Evolutionary conservation across 2,888 invertebrate genomes (phyloP).

Genomic region (Notodonta ziczac): DNA sequence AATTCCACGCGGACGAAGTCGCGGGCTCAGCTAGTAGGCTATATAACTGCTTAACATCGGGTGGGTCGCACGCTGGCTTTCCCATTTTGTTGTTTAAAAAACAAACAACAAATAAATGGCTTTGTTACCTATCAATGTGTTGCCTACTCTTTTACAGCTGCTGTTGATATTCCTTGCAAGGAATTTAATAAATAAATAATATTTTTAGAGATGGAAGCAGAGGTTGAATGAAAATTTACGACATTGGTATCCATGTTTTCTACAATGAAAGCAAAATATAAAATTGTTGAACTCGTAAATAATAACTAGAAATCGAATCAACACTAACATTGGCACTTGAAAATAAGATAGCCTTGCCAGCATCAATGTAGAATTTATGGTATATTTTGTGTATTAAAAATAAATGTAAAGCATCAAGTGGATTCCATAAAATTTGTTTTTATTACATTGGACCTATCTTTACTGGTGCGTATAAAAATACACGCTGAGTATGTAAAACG

Average conservation of each 20-base stretch:
- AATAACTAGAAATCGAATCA: constrained; percentile 11
- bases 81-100: no score
- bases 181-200: neutral
- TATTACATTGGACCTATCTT: constrained; percentile 24
- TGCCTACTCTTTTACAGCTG: no score
- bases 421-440: constrained; percentile 7
- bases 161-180: no score
- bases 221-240: constrained; percentile 23
- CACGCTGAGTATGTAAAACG: constrained; percentile 17
- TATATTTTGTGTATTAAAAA: neutral
- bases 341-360: neutral
- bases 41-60: no score
- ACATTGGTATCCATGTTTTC: constrained; percentile 12
- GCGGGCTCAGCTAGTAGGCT: no score
- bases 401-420: neutral
- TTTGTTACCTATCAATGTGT: no score
- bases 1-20: no score
- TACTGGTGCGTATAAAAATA: constrained; percentile 20
- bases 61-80: no score
- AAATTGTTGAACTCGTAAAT: constrained; percentile 19
- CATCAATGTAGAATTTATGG: neutral
- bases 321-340: neutral
- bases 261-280: constrained; percentile 18
- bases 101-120: no score
- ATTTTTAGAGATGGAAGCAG: neutral